Evolutionary conservation across 2,113 vertebrate genomes (phyloP).

Genomic region (Periophthalmus modestus): DNA sequence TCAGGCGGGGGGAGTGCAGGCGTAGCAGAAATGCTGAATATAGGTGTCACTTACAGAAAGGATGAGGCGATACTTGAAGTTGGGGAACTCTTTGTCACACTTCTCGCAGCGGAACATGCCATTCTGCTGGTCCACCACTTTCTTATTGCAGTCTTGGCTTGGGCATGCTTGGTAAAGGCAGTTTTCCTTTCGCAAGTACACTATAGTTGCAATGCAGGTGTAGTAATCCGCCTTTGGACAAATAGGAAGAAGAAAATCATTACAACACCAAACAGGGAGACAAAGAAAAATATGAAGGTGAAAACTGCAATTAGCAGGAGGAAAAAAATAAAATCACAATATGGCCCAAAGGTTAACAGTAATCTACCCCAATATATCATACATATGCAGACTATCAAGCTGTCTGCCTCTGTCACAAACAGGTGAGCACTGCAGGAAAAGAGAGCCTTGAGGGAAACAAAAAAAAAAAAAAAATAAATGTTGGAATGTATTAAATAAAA

Average conservation of each 20-base stretch:
- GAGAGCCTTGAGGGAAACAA: constrained; percentile 40
- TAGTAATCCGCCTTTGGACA: constrained; percentile 89
- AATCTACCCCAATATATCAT: neutral
- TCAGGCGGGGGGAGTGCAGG: neutral
- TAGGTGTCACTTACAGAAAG: constrained; percentile 85
- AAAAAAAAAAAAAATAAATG: too few species aligned
- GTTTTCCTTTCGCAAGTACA: constrained; percentile 94
- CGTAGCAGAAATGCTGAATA: constrained; percentile 8
- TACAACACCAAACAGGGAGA: neutral
- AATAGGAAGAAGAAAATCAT: neutral
- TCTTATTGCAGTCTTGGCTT: constrained; percentile 94
- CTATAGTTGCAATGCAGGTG: constrained; percentile 86
- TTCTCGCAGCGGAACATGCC: constrained; percentile 96
- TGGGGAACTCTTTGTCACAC: constrained; percentile 93
- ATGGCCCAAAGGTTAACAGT: neutral
- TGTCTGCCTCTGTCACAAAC: constrained; percentile 33
- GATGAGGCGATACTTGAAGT: constrained; percentile 97
- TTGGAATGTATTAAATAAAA: too few species aligned
- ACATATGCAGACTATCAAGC: constrained; percentile 36
- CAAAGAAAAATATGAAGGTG: neutral
- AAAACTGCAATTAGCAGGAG: neutral
- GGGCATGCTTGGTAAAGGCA: constrained; percentile 96
- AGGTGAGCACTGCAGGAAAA: constrained; percentile 28
- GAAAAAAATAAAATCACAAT: neutral
- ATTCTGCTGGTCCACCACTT: constrained; percentile 95